Evolutionary conservation across 2,797 vertebrate species (phyloP).

Genomic region (Mareca strepera): DNA sequence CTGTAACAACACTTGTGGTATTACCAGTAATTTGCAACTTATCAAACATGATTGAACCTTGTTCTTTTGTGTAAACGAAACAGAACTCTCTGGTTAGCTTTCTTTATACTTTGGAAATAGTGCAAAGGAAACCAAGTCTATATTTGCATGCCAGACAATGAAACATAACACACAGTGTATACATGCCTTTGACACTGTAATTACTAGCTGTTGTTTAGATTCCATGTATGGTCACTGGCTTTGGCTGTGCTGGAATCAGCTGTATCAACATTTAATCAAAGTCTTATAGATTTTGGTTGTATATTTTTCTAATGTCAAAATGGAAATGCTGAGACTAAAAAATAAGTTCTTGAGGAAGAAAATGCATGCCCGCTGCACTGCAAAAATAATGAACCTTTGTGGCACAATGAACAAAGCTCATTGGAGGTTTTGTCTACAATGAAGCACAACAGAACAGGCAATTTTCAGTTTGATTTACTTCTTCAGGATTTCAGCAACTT

Average conservation of each 20-base stretch:
- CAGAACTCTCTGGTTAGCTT: conserved; percentile 84
- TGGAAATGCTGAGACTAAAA: conserved; percentile 81
- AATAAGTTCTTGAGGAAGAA: conserved; percentile 78
- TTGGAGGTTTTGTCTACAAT: conserved; percentile 61
- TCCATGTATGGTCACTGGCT: conserved; percentile 85
- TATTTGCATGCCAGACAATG: conserved; percentile 89
- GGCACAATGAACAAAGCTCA: conserved; percentile 62
- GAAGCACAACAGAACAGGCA: conserved; percentile 66
- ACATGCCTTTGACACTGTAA: conserved; percentile 88
- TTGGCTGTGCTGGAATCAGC: conserved; percentile 87
- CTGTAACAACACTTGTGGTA: conserved; percentile 88
- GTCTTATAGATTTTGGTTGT: conserved; percentile 85
- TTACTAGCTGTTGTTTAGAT: conserved; percentile 88
- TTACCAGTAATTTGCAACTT: conserved; percentile 89
- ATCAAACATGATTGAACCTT: conserved; percentile 90
- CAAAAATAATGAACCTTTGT: conserved; percentile 80
- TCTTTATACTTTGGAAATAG: conserved; percentile 86
- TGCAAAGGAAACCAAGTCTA: conserved; percentile 84
- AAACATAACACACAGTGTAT: conserved; percentile 88
- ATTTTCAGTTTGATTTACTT: conserved; percentile 70
- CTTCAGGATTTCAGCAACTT: conserved; percentile 70
- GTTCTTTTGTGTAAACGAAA: conserved; percentile 88
- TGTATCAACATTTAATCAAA: conserved; percentile 92
- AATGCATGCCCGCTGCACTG: conserved; percentile 75
- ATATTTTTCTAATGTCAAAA: conserved; percentile 88